Conservation (phyloP, 37 sponge, comb jelly and placozoan genomes). For the Beroe ovata region DNA sequence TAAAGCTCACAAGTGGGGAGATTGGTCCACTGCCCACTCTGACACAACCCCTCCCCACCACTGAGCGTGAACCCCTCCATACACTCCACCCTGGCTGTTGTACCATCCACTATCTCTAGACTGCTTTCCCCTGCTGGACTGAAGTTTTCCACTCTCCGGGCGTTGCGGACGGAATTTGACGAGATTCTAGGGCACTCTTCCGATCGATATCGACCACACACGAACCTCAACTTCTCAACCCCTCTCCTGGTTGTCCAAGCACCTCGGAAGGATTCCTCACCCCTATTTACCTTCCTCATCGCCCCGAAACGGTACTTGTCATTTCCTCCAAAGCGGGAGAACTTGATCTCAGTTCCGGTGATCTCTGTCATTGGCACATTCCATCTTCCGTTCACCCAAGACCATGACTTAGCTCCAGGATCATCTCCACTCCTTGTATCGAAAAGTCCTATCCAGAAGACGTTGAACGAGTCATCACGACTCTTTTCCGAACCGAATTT, state of each 20-base stretch:
- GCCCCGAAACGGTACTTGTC: background rate
- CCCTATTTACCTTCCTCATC: background rate
- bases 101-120: background rate
- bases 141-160: background rate
- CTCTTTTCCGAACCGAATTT: conserved; percentile 24
- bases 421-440: background rate
- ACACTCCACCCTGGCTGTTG: background rate
- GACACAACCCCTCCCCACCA: background rate
- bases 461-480: conserved; percentile 17
- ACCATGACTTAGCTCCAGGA: too few species aligned
- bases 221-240: background rate
- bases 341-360: background rate
- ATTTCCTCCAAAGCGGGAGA: background rate
- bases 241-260: background rate
- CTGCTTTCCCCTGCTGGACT: background rate
- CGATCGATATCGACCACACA: background rate
- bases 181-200: background rate
- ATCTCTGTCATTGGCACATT: background rate
- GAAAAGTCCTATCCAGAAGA: conserved; percentile 59
- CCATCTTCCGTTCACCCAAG: background rate
- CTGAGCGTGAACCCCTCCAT: background rate
- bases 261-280: background rate
- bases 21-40: background rate
- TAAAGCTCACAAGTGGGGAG: background rate
- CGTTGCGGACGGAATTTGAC: background rate